Evolutionary conservation across 1,140 invertebrate genomes (phyloP), one percentile per base, ranked within the genome.

Genomic region (Lasioglossum albipes): DNA sequence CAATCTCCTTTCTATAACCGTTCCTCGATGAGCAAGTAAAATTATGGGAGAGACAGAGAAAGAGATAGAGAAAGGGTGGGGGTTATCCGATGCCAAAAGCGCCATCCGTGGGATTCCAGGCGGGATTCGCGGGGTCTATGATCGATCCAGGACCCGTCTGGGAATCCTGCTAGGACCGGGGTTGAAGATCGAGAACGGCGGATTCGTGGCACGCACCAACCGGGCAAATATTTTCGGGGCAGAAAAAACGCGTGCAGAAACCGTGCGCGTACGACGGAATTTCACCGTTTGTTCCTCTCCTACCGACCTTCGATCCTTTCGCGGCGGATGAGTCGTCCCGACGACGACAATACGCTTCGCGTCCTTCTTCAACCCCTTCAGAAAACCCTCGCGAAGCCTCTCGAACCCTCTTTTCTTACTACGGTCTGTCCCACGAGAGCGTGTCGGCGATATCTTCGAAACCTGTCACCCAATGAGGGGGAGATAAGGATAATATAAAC

Each of bases 131-230:
- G 27, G 31, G 7, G n/a, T 62, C 52, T 36, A 54, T 64, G 61
- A 84, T 75, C 67, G 71, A 84, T 75, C 71, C 61, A 31, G 41
- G 31, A 57, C 10, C 72, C 59, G 75, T 79, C 70, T 75, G 61
- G 66, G 83, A 75, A 82, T 82, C 64, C 62, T 57, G 18, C 12
- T 7, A 20, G 69, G 54, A 57, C 31, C 36, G 59, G 79, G 67
- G 18, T 45, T 54, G 31, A 41, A 42, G 41, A 78, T 71, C 62
- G 22, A 62, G 20, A 31, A 12, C 22, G 16, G n/a, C 45, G 73
- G 64, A 84, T 73, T 81, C 69, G 52, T n/a, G 31, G 20, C 52
- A 54, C 52, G 52, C 52, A 49, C 79, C 68, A 41, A 41, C 69
- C 27, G 52, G 64, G 16, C 36, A 77, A 76, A 78, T 82, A 79